Conservation (phyloP, 2,797 vertebrate genomes). For the Eupleurogrammus muticus region DNA sequence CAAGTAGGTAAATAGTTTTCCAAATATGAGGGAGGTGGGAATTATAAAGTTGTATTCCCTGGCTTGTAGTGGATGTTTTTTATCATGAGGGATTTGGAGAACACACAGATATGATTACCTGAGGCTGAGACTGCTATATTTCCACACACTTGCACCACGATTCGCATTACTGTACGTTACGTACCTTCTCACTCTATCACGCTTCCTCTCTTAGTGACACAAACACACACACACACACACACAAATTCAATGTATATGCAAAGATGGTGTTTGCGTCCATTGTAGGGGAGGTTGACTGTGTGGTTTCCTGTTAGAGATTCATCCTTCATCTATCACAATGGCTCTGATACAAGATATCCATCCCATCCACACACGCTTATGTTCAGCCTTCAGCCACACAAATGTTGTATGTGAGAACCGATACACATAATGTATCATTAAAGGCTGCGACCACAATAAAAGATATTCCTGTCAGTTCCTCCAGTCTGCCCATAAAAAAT, state of each 20-base stretch:
- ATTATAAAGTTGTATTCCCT: conserved; percentile 24
- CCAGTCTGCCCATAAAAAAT: too few relatives aligned
- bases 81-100: conserved; percentile 53
- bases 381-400: conserved; percentile 22
- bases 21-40: not conserved
- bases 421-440: conserved; percentile 1
- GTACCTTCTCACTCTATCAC: not conserved
- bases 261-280: conserved; percentile 38
- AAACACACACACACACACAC: conserved; percentile 18
- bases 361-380: conserved; percentile 17
- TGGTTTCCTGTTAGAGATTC: conserved; percentile 59
- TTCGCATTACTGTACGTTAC: conserved; percentile 12
- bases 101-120: conserved; percentile 63
- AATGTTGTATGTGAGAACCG: conserved; percentile 22
- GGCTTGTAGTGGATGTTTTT: conserved; percentile 37
- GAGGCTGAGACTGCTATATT: conserved; percentile 52
- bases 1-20: conserved; percentile 11
- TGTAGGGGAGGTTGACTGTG: conserved; percentile 28
- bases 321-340: conserved; percentile 52
- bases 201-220: not conserved
- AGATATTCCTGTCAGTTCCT: too few relatives aligned
- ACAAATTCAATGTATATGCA: conserved; percentile 15
- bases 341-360: conserved; percentile 46
- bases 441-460: not conserved
- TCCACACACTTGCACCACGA: conserved; percentile 44